A percentile compares a stretch with the other conserved stretches of the same genome.
These are phyloP conservation scores for Chroicocephalus ridibundus DNA, from an alignment of 2,113 vertebrate species.

Conservation along the genomic window DNA sequence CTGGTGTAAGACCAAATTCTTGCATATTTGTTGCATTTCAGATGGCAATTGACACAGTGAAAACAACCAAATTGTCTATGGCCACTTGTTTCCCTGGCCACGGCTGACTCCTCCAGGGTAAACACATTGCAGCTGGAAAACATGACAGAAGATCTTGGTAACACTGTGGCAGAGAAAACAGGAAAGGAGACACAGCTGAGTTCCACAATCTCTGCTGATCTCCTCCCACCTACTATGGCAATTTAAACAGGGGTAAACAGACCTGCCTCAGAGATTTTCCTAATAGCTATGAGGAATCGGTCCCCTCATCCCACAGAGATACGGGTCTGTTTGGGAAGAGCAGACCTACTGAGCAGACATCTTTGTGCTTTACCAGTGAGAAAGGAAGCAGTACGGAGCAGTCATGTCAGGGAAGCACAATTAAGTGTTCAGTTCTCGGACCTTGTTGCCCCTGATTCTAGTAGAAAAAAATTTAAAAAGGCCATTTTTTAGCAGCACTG, in stretches of 20 bases:
- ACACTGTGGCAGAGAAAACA: background rate
- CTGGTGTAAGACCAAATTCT: background rate
- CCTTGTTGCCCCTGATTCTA: background rate
- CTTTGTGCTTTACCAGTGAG: background rate
- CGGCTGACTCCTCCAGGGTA: background rate
- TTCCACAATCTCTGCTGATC: background rate
- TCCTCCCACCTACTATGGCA: rapidly evolving
- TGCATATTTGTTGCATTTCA: background rate
- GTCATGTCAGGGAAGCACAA: background rate
- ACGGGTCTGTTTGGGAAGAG: background rate
- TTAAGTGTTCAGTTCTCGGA: background rate
- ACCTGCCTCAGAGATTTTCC: background rate
- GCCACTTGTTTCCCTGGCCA: background rate
- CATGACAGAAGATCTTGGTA: background rate
- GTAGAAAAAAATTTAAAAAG: background rate
- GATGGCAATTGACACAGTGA: background rate
- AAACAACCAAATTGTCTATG: background rate
- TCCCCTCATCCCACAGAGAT: background rate
- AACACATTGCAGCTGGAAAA: background rate
- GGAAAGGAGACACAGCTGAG: background rate
- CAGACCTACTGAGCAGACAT: rapidly evolving
- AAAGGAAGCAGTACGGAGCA: background rate
- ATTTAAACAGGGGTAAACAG: background rate
- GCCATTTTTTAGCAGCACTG: background rate
- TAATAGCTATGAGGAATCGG: rapidly evolving